Conservation (phyloP, 2,113 vertebrate genomes). For the Pampusana beccarii region DNA sequence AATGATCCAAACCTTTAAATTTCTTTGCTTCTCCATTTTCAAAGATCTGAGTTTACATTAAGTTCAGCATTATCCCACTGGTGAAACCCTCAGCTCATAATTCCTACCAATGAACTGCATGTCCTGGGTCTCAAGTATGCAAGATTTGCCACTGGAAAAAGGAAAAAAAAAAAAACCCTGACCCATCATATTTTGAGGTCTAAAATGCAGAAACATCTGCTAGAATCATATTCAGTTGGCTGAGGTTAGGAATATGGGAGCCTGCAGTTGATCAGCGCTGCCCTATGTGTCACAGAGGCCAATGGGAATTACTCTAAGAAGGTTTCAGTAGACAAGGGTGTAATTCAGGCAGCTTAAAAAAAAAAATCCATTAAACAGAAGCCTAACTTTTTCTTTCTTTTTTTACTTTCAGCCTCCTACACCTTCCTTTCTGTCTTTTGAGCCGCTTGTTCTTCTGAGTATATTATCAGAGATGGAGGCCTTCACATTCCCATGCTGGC, state of each 20-base stretch:
- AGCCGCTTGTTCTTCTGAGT: conserved; percentile 15
- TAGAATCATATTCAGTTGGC: conserved; percentile 29
- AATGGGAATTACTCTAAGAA: conserved; percentile 60
- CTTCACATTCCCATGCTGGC: conserved; percentile 14
- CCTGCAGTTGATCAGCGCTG: conserved; percentile 58
- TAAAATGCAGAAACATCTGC: conserved; percentile 46
- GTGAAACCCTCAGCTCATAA: conserved; percentile 26
- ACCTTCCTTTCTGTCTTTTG: conserved; percentile 21
- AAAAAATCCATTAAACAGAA: conserved; percentile 40
- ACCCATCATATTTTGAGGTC: conserved; percentile 20
- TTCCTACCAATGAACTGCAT: conserved; percentile 9
- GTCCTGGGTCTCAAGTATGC: not conserved
- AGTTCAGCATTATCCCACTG: not conserved
- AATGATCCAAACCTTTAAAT: not conserved
- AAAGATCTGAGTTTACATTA: not conserved
- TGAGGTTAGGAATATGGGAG: conserved; percentile 42
- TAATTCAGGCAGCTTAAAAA: conserved; percentile 64
- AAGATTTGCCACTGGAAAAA: conserved; percentile 15
- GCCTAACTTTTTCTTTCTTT: not conserved
- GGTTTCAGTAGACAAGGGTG: conserved; percentile 55
- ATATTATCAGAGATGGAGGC: not conserved
- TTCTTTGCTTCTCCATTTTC: not conserved
- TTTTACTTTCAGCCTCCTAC: conserved; percentile 7
- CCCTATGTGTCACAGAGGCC: conserved; percentile 44
- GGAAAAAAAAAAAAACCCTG: not conserved